These are phyloP conservation scores for Brachystomella parvula DNA, from an alignment of 1,140 invertebrate species.

Conservation along the genomic window DNA sequence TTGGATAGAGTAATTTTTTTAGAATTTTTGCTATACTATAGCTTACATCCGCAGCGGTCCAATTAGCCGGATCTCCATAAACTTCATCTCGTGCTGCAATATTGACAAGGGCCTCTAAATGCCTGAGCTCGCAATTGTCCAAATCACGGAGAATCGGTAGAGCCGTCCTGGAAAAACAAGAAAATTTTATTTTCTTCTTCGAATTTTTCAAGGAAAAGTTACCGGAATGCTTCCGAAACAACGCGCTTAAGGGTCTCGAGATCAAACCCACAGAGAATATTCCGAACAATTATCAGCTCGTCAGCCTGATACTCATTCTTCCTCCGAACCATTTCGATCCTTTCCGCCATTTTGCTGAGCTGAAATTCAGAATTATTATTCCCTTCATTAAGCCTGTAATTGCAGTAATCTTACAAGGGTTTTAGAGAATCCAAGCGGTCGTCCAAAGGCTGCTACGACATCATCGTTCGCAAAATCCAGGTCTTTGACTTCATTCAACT, in stretches of 20 bases:
- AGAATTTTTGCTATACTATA: neutral
- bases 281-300: slow-evolving; percentile 24
- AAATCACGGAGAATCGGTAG: slow-evolving; percentile 26
- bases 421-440: slow-evolving; percentile 29
- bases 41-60: slow-evolving; percentile 30
- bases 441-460: slow-evolving; percentile 26
- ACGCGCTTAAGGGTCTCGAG: slow-evolving; percentile 13
- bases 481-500: slow-evolving; percentile 18
- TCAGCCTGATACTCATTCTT: slow-evolving; percentile 15
- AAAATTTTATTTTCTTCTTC: too few relatives aligned
- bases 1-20: neutral
- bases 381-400: neutral
- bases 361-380: slow-evolving; percentile 14
- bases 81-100: slow-evolving; percentile 5
- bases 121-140: slow-evolving; percentile 26
- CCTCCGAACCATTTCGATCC: neutral
- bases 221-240: slow-evolving; percentile 12
- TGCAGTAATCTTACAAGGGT: slow-evolving; percentile 23
- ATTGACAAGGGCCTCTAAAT: slow-evolving; percentile 14
- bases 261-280: slow-evolving; percentile 33
- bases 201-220: neutral
- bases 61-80: slow-evolving; percentile 23
- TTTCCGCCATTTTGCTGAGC: slow-evolving; percentile 30
- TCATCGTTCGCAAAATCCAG: slow-evolving; percentile 26
- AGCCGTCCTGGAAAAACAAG: slow-evolving; percentile 21